A percentile compares a stretch with the other conserved stretches of the same genome.
phyloP scores from a whole-genome alignment of 2,888 invertebrate genomes.

The Ctena decussata region DNA sequence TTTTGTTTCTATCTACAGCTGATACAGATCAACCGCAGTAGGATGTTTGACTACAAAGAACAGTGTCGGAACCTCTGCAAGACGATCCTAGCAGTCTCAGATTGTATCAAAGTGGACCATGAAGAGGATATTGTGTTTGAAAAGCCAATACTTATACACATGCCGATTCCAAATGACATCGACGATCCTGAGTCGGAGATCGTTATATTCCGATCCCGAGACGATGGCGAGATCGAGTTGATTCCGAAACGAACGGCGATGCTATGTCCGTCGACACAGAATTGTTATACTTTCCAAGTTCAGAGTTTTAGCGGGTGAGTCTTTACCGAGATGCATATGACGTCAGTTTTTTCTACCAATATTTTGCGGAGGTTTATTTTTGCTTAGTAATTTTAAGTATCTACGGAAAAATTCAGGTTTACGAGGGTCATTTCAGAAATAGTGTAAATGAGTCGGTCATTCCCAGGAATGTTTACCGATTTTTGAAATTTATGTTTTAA shows the following conservation, averaged over 20 bases:
- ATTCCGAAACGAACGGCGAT: conserved; percentile 62
- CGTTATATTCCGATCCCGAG: conserved; percentile 66
- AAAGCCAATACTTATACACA: conserved; percentile 64
- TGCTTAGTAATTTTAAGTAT: no score
- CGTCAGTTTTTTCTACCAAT: no score
- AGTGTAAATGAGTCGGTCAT: no score
- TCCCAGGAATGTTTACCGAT: no score
- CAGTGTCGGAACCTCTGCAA: conserved; percentile 62
- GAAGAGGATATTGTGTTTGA: conserved; percentile 62
- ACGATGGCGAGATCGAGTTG: conserved; percentile 64
- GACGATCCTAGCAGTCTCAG: conserved; percentile 64
- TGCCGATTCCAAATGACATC: conserved; percentile 70
- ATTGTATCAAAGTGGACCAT: conserved; percentile 63
- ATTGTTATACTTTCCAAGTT: conserved; percentile 71
- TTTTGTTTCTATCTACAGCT: conserved; percentile 51
- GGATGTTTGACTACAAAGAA: conserved; percentile 73
- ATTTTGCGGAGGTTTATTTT: no score
- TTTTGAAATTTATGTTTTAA: no score
- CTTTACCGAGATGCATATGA: no score
- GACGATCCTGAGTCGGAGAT: conserved; percentile 68
- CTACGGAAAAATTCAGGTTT: no score
- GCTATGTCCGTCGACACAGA: conserved; percentile 69
- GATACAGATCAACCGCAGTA: conserved; percentile 66
- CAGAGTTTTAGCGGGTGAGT: conserved; percentile 66
- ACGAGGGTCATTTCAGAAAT: no score